Base-by-base conservation (phyloP, 2,797 vertebrate species). In the Coreius guichenoti region DNA sequence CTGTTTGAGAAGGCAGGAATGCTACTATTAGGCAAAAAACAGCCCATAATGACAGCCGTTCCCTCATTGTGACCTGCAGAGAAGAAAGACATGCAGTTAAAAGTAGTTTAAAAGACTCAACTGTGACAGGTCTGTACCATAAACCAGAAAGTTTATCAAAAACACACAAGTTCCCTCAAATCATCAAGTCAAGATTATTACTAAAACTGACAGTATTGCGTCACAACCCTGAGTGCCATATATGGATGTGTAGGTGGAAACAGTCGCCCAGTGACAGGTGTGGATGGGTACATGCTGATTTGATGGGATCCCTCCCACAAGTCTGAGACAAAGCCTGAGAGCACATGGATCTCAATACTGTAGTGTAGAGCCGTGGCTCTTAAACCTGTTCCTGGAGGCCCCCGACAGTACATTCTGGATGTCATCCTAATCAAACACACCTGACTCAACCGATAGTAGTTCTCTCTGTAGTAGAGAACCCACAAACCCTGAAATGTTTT, bases 61-160 rank as follows among this genome's bases (percentile, higher is more conserved):
- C 87, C 87, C 77, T 92, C 95, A 96, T 96, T 82, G 90, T 90
- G 75, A 91, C 86, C 95, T 96, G 89, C 1, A 88, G 19, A 17
- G 70, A 81, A 80, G 11, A 78, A 54, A 70, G 14, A 33, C 23
- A 86, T 23, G 81, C 63, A 31, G 63, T 29, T 63, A 29, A 63
- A 61, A 63, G 11, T 31, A 1, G 21, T 29, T 17, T 3, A 39
- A 21, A 61, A 11, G 29, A 29, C 13, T 70, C 49, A 45, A 51
- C 26, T 33, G 13, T 63, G 74, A 77, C 19, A 33, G 21, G 17
- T 58, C 23, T 33, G 61, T 31, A 43, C 51, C 19, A 77, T 31
- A 12, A 78, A 56, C 43, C 31, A 31, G 47, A 36, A 68, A 43
- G 39, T 61, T 17, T 33, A 73, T 16, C 8, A 36, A 58, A 58